Evolutionary conservation across 1,140 invertebrate species (phyloP), one percentile per base, ranked within the genome.

Genomic region (Chelonus insularis): DNA sequence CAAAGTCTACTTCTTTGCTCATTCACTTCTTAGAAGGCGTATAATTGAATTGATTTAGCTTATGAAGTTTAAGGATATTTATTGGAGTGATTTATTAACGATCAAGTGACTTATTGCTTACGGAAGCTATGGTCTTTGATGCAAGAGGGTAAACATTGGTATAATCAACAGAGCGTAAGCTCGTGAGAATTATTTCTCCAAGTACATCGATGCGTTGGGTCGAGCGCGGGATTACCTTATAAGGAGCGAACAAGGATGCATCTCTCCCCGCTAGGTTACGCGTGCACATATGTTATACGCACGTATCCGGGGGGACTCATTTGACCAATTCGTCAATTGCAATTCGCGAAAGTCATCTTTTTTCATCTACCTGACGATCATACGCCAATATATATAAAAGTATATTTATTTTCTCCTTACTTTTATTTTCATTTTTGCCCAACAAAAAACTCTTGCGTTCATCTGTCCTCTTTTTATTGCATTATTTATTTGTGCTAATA

Each of bases 211-310:
- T 45, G 50, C 51, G 50, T 54, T 45, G 58, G 29, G 23, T 61
- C 50, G 59, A 61, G 69, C 41, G 14, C 39, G n/a, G n/a, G 75
- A 78, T 78, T 69, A 56, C 77, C 77, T 75, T 79, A 79, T 78
- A 79, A 76, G 77, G 76, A 72, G 75, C 77, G 77, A 77, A 70
- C 73, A 76, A 72, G 66, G 68, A 77, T 73, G 76, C 73, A 79
- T 75, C 72, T 77, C 67, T 70, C 70, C 71, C 66, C 69, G 72
- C 68, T 69, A 32, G 39, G 69, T 75, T 70, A 72, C 67, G 64
- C 68, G 65, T 70, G 68, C 71, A 76, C 71, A 70, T 74, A 72
- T 69, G 68, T 75, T 65, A 55, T 70, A 68, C 71, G 69, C 68
- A 65, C 67, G 63, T 71, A 66, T 65, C 66, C 50, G 51, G 43